Conservation (phyloP, 1,140 invertebrate genomes). For the Platorchestia sp. region DNA sequence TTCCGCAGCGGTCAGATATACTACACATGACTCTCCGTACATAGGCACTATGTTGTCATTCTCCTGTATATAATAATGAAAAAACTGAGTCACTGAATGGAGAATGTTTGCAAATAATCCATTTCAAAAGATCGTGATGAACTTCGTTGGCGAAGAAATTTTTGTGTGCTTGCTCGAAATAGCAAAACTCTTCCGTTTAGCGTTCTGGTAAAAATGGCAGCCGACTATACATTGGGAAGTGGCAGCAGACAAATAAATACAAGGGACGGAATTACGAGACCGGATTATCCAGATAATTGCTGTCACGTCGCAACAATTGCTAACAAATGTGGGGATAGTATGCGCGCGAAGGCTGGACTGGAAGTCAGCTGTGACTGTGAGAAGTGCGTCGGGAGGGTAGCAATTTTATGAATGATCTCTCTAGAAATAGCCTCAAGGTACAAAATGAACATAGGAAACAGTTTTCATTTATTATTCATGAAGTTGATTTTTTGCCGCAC, state of each 20-base stretch:
- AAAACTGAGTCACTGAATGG: too few species aligned
- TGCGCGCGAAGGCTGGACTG: background rate
- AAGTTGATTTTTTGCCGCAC: too few species aligned
- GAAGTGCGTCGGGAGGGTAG: background rate
- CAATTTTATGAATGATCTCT: background rate
- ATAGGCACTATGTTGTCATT: too few species aligned
- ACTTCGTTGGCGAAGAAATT: background rate
- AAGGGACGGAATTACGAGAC: background rate
- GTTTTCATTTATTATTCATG: background rate
- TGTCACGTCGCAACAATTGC: background rate
- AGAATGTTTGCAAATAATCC: too few species aligned
- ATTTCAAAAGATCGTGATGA: background rate
- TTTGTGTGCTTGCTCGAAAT: background rate
- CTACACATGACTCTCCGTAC: too few species aligned
- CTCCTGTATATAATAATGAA: too few species aligned
- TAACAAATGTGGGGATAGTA: background rate
- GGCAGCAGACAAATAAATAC: background rate
- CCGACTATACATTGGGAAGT: background rate
- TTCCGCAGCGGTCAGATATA: too few species aligned
- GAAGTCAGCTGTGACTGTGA: background rate
- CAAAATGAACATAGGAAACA: background rate
- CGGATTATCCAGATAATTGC: background rate
- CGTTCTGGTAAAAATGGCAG: background rate
- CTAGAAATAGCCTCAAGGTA: background rate
- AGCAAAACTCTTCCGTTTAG: background rate